Base-by-base conservation (phyloP, 2,113 vertebrate genomes). In the Pelecanus crispus region DNA sequence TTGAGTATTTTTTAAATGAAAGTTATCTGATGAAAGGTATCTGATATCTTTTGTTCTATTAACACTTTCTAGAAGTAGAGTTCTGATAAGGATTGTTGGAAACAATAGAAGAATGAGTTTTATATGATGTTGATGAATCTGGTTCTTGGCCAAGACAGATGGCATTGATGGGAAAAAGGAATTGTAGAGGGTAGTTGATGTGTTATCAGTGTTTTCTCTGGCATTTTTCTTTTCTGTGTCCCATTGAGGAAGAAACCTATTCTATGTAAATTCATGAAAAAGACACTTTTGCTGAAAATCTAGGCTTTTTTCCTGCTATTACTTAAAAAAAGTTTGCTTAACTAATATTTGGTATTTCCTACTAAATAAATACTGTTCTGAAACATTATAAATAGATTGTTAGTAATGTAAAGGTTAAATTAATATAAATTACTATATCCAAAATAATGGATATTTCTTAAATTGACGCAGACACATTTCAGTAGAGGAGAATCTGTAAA, bases 161-260 rank as follows among this genome's bases (percentile, higher is more conserved):
- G 26, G 8, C 61, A 32, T 80, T 0, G 0, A 13, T 56, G 44
- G 10, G 32, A 31, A 25, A 52, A 90, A 38, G 11, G 0, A 83
- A 47, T 63, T 29, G 11, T 47, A 52, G 31, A 73, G 28, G 8
- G 18, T n/a, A 49, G 20, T 16, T 61, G 42, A 47, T 89, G 22
- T 70, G 40, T 25, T 31, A 32, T 88, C 24, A 34, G 7, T 80
- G 21, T 52, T 85, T 79, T 72, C 47, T 68, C 34, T 71, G 86
- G 42, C 12, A 34, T 83, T 94, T 73, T 94, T 29, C 28, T 86
- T 79, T 83, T 32, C n/a, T 74, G 10, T 58, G 38, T 78, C 31
- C 21, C 8, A 34, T 20, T 58, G 53, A 81, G 31, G n/a, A 66
- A 81, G 22, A 89, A 73, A 32, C 53, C 7, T 44, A 4, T 40